These are phyloP conservation scores for Nomada ruficornis DNA, from an alignment of 2,888 invertebrate species.

Conservation along the genomic window DNA sequence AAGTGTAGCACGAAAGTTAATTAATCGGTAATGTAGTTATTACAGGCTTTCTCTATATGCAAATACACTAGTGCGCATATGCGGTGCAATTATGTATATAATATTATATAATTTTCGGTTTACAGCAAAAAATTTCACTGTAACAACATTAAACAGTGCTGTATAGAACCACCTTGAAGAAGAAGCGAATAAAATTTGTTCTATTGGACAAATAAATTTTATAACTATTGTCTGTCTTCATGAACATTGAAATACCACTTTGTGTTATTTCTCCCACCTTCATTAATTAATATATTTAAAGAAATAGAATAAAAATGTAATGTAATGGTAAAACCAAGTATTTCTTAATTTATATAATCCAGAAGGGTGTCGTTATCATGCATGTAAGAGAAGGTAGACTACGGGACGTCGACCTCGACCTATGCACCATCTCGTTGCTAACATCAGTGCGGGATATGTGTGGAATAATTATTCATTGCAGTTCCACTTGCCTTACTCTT, in stretches of 20 bases:
- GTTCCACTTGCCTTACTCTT: too few relatives aligned
- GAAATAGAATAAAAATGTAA: too few relatives aligned
- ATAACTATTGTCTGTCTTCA: background rate
- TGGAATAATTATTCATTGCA: too few relatives aligned
- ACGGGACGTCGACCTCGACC: too few relatives aligned
- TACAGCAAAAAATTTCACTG: constrained; percentile 34
- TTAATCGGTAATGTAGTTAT: constrained; percentile 27
- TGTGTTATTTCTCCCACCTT: background rate
- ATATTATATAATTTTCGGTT: background rate
- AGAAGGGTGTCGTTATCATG: too few relatives aligned
- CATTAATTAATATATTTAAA: too few relatives aligned
- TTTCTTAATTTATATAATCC: too few relatives aligned
- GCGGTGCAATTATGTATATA: constrained; percentile 42
- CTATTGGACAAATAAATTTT: constrained; percentile 37
- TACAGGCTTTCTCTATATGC: constrained; percentile 33
- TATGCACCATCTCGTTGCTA: too few relatives aligned
- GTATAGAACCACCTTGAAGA: constrained; percentile 54
- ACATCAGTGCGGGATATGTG: too few relatives aligned
- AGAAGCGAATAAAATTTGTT: constrained; percentile 60
- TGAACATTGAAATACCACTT: background rate
- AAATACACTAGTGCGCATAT: constrained; percentile 34
- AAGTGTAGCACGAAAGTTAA: constrained; percentile 9
- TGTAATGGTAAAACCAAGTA: too few relatives aligned
- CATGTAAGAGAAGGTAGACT: too few relatives aligned
- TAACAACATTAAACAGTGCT: constrained; percentile 52